Conservation (phyloP, 2,797 vertebrate species). For the Anomalospiza imberbis region DNA sequence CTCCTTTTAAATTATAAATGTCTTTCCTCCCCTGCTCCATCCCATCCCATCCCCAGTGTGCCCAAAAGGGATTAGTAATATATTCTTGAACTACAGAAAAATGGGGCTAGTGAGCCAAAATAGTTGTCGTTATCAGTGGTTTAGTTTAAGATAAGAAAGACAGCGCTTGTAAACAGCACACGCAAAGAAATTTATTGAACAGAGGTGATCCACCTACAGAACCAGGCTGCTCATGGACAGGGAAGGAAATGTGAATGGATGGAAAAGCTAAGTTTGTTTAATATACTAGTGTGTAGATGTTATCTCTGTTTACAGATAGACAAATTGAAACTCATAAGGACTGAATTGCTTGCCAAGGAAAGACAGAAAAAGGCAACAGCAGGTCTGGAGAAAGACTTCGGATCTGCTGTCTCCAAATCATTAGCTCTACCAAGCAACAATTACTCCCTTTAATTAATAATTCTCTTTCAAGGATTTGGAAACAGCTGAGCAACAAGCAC, state of each 20-base stretch:
- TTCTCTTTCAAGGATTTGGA: not conserved
- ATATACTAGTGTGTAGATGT: not conserved
- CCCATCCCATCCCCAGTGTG: not conserved
- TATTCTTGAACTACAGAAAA: not conserved
- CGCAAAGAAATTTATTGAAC: not conserved
- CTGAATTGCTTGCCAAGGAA: not conserved
- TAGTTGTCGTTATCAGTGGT: not conserved
- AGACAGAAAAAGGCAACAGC: not conserved
- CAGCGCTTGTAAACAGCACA: not conserved
- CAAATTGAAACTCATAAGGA: not conserved
- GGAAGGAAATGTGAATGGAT: not conserved
- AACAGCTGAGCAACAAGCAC: not conserved
- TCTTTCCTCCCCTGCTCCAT: accelerated
- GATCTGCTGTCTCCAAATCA: not conserved
- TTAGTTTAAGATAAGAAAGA: not conserved
- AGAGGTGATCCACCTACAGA: not conserved
- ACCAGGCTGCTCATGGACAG: not conserved
- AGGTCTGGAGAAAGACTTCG: not conserved
- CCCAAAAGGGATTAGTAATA: not conserved
- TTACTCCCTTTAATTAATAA: not conserved
- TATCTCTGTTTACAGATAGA: not conserved
- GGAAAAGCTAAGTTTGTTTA: not conserved
- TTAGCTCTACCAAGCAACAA: not conserved
- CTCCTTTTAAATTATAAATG: not conserved
- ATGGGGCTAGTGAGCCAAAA: not conserved